A percentile compares a stretch with the other conserved stretches of the same genome.
These are phyloP conservation scores for Rhinoraja longicauda DNA, from an alignment of 2,797 vertebrate species.

Conservation along the genomic window DNA sequence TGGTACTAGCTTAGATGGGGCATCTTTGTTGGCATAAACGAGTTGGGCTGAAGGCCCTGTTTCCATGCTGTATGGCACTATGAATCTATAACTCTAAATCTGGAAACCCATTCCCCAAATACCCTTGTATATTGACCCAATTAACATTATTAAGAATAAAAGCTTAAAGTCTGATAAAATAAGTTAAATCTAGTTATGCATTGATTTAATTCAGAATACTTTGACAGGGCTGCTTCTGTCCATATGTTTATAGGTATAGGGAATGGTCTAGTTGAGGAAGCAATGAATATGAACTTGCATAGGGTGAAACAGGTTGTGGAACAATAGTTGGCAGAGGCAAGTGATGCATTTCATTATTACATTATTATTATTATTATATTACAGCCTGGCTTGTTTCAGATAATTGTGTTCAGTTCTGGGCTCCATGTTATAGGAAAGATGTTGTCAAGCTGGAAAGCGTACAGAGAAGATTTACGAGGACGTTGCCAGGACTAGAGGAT, in stretches of 20 bases:
- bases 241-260: background rate
- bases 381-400: background rate
- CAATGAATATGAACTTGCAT: background rate
- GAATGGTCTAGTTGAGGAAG: background rate
- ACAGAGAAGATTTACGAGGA: too few species aligned
- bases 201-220: too few species aligned
- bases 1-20: too few species aligned
- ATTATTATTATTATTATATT: background rate
- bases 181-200: too few species aligned
- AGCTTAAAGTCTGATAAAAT: too few species aligned
- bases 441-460: too few species aligned
- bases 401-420: too few species aligned
- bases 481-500: too few species aligned
- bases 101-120: background rate
- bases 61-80: too few species aligned
- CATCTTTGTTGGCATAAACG: too few species aligned
- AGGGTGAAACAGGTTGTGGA: background rate
- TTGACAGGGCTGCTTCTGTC: background rate
- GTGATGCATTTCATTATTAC: background rate
- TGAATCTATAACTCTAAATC: background rate
- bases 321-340: background rate
- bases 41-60: too few species aligned
- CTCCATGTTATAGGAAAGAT: too few species aligned
- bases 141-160: background rate
- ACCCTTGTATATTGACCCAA: background rate